Base-by-base conservation (phyloP, 1,140 invertebrate genomes). In the Drosophila sturtevanti region DNA sequence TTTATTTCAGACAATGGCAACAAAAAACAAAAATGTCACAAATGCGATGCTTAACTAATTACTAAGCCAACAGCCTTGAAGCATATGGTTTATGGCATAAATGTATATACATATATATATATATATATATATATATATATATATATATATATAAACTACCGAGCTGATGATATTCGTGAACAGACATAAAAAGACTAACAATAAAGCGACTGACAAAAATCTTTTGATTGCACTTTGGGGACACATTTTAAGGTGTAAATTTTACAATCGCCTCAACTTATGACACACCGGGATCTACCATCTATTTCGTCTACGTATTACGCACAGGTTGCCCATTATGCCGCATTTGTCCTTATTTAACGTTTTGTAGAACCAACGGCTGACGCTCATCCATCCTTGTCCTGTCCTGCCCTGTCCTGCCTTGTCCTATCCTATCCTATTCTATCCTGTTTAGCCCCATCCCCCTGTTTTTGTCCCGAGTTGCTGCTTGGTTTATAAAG, bases 171-270 rank as follows among this genome's bases (percentile, higher is more conserved):
- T 31, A 31, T 31, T 31, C 7, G 2, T 7, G 21, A 11, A 1
- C 7, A 21, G 16, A 44, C 14, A 18, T 1, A 44, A 16, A 44
- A 16, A 52, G 66, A 67, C 59, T 51, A 48, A 48, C 58, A 48
- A 48, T 52, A 66, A 86, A 74, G 60, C 59, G 69, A 80, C 66
- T 61, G 72, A 72, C 68, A 72, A 79, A 87, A 79, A 77, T 74
- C 61, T 62, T 68, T 87, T 84, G 84, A 87, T 87, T 89, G 76
- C 77, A 72, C 84, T 72, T 79, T 60, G 67, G 84, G 84, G 84
- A 87, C 79, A 80, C 84, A 87, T 87, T 89, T 79, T 80, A 81
- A 84, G 84, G 84, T 87, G 84, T 61, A 76, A 82, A 87, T 87
- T 87, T 89, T 89, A 77, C 70, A 68, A 62, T 38, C 60, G 68